Evolutionary conservation across 2,888 invertebrate species (phyloP), one percentile per base, ranked within the genome.

Genomic region (Loripinus fragilis): DNA sequence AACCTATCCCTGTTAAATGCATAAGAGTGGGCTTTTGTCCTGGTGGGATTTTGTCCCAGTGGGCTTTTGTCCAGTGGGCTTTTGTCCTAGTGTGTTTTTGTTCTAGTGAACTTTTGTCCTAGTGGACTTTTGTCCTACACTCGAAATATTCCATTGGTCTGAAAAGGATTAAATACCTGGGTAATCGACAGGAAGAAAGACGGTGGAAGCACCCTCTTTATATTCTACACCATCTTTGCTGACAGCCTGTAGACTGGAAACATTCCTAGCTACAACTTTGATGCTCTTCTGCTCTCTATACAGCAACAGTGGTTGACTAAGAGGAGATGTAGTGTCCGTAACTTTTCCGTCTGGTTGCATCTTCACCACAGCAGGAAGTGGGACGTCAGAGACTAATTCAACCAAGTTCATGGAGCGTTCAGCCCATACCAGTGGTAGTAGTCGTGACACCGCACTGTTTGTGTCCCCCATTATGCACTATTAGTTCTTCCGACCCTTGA

Each of bases 151-250:
- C n/a, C n/a, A n/a, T n/a, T n/a, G n/a, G n/a, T n/a, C n/a, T n/a
- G n/a, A n/a, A n/a, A n/a, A n/a, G n/a, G n/a, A n/a, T n/a, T n/a
- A 38, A 5, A 23, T 77, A 88, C 88, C 88, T 76, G 73, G 78
- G 52, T 88, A 88, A 41, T 78, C 81, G 3, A 82, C 78, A 12
- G 88, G 88, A 20, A 88, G 65, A 5, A 87, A 87, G 7, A 88
- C 85, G 8, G 80, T 75, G n/a, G 87, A 82, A 7, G 82, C 87
- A 2, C 84, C 83, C 35, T 87, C 87, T 74, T 78, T 82, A 52
- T 74, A 80, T 52, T 77, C 70, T 0, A 85, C 82, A 12, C 84
- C 85, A 45, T 81, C 76, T 67, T 80, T 77, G 41, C 65, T 50
- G 28, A 83, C 74, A 0, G 84, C 81, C 20, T 83, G 85, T 7